A percentile compares a stretch with the other conserved stretches of the same genome.
phyloP scores from a whole-genome alignment of 2,113 vertebrate species.

The western clawed frog (Xenopus tropicalis) region DNA sequence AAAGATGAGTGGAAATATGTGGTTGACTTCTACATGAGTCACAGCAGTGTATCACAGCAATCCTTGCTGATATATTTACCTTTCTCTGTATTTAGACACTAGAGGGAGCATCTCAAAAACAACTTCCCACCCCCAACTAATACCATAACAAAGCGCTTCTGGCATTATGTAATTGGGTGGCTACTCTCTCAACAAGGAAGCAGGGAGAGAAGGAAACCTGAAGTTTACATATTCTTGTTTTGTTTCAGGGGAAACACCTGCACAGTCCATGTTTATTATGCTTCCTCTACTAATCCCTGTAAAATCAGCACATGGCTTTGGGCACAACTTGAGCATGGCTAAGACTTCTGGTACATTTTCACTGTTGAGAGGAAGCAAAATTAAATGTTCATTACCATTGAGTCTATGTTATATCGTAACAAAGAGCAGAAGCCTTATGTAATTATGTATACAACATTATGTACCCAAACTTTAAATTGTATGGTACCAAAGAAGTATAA shows the following conservation, averaged over 20 bases:
- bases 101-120: neutral
- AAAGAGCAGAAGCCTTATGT: no score
- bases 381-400: no score
- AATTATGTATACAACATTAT: no score
- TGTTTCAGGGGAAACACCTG: constrained; percentile 3
- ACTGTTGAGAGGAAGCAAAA: no score
- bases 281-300: neutral
- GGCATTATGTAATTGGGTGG: neutral
- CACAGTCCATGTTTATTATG: constrained; percentile 1
- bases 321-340: constrained; percentile 1
- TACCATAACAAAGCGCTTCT: neutral
- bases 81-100: neutral
- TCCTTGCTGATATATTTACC: no score
- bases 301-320: constrained; percentile 1
- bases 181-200: neutral
- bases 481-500: no score
- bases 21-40: no score
- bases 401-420: no score
- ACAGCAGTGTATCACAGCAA: neutral
- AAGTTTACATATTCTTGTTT: constrained; percentile 2
- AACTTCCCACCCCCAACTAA: no score
- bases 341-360: no score
- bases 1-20: no score
- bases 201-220: neutral
- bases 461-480: no score